Conservation (phyloP, 2,797 vertebrate genomes). For the Microcaecilia unicolor region DNA sequence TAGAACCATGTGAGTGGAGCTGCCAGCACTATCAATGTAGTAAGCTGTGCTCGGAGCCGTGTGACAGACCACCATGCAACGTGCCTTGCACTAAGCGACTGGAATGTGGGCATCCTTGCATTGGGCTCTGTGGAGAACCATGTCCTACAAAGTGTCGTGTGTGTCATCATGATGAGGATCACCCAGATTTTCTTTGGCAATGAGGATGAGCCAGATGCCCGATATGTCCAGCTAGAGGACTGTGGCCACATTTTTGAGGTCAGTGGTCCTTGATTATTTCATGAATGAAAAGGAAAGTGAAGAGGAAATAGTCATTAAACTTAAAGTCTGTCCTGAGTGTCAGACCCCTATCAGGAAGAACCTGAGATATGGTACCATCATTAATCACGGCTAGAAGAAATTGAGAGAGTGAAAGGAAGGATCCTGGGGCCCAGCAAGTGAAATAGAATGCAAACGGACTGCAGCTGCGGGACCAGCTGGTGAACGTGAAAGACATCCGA, state of each 20-base stretch:
- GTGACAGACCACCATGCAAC: constrained; percentile 71
- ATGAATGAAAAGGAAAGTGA: constrained; percentile 52
- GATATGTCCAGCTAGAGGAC: constrained; percentile 81
- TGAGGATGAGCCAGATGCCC: constrained; percentile 70
- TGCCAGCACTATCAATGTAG: constrained; percentile 74
- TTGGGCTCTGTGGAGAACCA: constrained; percentile 81
- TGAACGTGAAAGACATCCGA: background rate
- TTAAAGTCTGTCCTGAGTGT: constrained; percentile 83
- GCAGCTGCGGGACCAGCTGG: constrained; percentile 32
- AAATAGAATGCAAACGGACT: constrained; percentile 35
- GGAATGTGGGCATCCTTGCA: constrained; percentile 73
- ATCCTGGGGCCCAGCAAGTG: constrained; percentile 56
- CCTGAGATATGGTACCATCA: constrained; percentile 71
- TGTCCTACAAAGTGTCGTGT: constrained; percentile 78
- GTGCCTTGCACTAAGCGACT: constrained; percentile 61
- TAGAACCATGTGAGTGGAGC: constrained; percentile 73
- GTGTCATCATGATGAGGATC: constrained; percentile 70
- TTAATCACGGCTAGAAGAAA: constrained; percentile 76
- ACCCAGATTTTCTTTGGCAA: constrained; percentile 82
- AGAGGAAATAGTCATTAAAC: constrained; percentile 54
- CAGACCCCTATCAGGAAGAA: constrained; percentile 79
- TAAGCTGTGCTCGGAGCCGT: constrained; percentile 79
- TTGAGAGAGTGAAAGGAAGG: constrained; percentile 76
- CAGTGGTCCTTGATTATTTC: constrained; percentile 70
- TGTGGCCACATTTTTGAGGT: constrained; percentile 76